phyloP scores from a whole-genome alignment of 2,888 invertebrate species.

The Euclidia mi region DNA sequence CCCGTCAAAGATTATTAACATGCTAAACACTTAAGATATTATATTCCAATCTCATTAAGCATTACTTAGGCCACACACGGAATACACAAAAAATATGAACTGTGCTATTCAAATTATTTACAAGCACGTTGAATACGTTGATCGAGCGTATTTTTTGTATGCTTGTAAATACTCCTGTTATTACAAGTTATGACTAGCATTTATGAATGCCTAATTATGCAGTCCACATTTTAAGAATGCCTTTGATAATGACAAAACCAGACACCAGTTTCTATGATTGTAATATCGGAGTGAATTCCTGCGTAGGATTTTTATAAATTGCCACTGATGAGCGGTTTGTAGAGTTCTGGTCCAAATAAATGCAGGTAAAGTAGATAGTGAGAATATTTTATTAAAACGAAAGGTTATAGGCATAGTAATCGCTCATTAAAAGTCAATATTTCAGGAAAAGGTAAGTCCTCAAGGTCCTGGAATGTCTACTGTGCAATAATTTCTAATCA shows the following conservation, averaged over 20 bases:
- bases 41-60: not conserved
- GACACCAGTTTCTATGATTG: constrained; percentile 44
- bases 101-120: constrained; percentile 7
- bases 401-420: too few species aligned
- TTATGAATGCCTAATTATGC: constrained; percentile 28
- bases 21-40: too few species aligned
- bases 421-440: too few species aligned
- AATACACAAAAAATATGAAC: constrained; percentile 1
- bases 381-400: too few species aligned
- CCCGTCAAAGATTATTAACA: too few species aligned
- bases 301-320: constrained; percentile 3
- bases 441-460: too few species aligned
- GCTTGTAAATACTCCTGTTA: constrained; percentile 23
- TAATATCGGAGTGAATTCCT: constrained; percentile 33
- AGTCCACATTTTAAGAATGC: constrained; percentile 46
- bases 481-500: too few species aligned
- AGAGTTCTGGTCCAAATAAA: too few species aligned
- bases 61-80: not conserved
- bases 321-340: too few species aligned
- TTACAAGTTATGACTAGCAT: constrained; percentile 32
- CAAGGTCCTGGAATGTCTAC: too few species aligned
- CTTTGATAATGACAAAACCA: constrained; percentile 36
- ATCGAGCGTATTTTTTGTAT: constrained; percentile 18
- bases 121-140: not conserved
- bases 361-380: too few species aligned